phyloP scores from a whole-genome alignment of 2,113 vertebrate genomes.

The Nesoenas mayeri region DNA sequence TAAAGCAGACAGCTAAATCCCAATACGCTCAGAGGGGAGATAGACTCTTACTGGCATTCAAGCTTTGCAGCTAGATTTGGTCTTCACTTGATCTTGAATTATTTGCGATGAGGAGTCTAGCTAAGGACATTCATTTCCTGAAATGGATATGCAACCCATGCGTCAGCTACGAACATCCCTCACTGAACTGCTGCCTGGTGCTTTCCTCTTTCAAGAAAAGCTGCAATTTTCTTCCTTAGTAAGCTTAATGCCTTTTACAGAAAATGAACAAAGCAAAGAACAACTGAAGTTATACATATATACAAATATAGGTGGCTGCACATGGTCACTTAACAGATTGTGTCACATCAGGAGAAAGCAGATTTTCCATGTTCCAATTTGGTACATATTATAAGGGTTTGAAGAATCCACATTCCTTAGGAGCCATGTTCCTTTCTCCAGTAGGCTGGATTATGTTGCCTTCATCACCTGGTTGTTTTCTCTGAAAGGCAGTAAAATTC shows the following conservation, averaged over 20 bases:
- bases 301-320: neutral
- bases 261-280: neutral
- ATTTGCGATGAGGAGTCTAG: neutral
- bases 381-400: neutral
- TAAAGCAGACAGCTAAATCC: neutral
- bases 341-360: neutral
- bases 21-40: neutral
- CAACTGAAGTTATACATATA: neutral
- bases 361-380: neutral
- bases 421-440: neutral
- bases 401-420: neutral
- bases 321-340: neutral
- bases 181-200: neutral
- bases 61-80: neutral
- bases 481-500: neutral
- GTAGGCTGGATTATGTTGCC: neutral
- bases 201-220: neutral
- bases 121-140: neutral
- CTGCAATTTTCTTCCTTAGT: neutral
- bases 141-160: neutral
- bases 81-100: neutral
- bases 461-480: neutral
- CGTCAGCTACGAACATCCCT: neutral
- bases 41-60: neutral
- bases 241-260: neutral